Conservation (phyloP, 2,797 vertebrate species). For the Thunnus albacares region DNA sequence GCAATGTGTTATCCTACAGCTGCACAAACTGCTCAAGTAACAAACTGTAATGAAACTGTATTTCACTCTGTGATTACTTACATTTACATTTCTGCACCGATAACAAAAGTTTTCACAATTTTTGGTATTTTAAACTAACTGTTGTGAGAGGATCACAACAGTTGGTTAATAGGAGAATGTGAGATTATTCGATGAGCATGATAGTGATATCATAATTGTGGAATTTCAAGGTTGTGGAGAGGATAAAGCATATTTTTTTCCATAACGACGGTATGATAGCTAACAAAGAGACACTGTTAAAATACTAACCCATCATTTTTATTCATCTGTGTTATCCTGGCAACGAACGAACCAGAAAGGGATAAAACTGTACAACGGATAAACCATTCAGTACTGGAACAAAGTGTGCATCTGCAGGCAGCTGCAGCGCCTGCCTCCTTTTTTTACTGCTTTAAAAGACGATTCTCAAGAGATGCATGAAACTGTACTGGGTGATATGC, state of each 20-base stretch:
- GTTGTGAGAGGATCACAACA: not conserved
- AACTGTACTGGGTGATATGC: not conserved
- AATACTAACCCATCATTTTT: not conserved
- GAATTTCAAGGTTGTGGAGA: not conserved
- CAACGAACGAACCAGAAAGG: not conserved
- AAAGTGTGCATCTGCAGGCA: slow-evolving; percentile 47
- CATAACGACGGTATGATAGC: not conserved
- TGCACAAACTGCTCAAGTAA: slow-evolving; percentile 11
- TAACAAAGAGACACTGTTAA: not conserved
- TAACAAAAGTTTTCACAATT: not conserved
- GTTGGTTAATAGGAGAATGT: no score
- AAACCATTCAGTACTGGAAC: slow-evolving; percentile 39
- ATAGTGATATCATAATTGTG: not conserved
- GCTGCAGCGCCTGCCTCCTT: slow-evolving; percentile 13
- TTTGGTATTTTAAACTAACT: not conserved
- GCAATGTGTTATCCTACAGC: not conserved
- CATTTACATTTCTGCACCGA: not conserved
- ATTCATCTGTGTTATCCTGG: not conserved
- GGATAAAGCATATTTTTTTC: not conserved
- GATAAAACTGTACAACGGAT: slow-evolving; percentile 13
- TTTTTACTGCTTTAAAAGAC: slow-evolving; percentile 30
- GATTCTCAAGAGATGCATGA: slow-evolving; percentile 50
- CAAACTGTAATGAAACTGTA: not conserved
- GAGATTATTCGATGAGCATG: not conserved
- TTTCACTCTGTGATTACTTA: not conserved